Evolutionary conservation across 1,140 invertebrate species (phyloP).

Genomic region (Amyelois transitella): DNA sequence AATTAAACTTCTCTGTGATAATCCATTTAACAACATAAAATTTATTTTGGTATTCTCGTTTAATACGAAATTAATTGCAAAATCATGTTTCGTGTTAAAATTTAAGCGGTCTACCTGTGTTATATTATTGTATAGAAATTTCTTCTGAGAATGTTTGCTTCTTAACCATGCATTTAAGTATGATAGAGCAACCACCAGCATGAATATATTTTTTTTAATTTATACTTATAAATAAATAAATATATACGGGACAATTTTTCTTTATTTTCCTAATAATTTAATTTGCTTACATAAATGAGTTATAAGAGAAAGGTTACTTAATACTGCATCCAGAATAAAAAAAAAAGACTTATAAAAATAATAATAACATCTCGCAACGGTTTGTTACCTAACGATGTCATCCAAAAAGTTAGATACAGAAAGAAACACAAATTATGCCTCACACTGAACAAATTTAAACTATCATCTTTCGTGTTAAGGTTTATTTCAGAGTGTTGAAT

Average conservation of each 20-base stretch:
- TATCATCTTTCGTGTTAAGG: conserved; percentile 15
- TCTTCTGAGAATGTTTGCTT: no score
- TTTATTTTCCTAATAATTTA: no score
- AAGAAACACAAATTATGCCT: conserved; percentile 10
- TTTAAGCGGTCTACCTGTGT: no score
- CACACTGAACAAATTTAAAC: conserved; percentile 1
- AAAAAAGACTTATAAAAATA: not conserved
- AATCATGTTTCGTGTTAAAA: no score
- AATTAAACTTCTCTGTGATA: not conserved
- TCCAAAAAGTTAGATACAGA: conserved; percentile 32
- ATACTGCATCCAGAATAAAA: not conserved
- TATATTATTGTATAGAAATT: no score
- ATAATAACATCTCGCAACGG: not conserved
- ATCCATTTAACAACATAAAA: not conserved
- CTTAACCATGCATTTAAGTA: no score
- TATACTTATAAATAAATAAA: no score
- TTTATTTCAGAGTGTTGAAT: conserved; percentile 8
- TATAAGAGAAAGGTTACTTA: not conserved
- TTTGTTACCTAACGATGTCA: conserved; percentile 22
- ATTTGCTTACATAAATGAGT: not conserved
- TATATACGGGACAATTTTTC: no score
- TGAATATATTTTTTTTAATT: no score
- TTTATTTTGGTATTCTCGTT: not conserved
- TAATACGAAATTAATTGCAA: not conserved
- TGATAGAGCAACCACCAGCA: no score